These are phyloP conservation scores for Lasiurus borealis DNA, from an alignment of 2,113 vertebrate species.

Conservation along the genomic window DNA sequence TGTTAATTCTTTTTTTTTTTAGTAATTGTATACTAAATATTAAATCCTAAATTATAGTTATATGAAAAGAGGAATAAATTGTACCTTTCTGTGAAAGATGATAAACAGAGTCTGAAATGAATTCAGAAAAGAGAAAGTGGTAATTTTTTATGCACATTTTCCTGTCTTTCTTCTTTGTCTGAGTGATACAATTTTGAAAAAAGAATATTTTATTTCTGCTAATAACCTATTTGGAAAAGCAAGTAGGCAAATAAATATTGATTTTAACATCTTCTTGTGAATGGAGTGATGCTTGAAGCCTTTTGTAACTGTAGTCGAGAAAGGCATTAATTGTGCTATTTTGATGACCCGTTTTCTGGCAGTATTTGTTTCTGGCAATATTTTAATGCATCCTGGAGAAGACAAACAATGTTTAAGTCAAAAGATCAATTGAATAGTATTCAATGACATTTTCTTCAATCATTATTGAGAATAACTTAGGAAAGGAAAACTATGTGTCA, in stretches of 20 bases:
- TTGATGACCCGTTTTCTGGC: neutral
- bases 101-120: neutral
- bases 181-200: neutral
- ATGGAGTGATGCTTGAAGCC: neutral
- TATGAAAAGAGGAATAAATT: neutral
- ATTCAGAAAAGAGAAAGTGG: neutral
- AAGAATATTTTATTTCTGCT: neutral
- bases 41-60: neutral
- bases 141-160: neutral
- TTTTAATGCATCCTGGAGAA: neutral
- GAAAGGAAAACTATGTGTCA: neutral
- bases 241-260: neutral
- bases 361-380: neutral
- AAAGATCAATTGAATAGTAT: neutral
- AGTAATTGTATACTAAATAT: neutral
- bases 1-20: neutral
- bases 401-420: neutral
- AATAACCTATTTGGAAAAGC: neutral
- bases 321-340: neutral
- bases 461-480: neutral
- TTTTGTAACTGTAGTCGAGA: neutral
- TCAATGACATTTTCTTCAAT: neutral
- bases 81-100: neutral
- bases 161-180: neutral
- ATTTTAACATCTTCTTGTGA: neutral